Evolutionary conservation across 1,140 invertebrate genomes (phyloP), one percentile per base, ranked within the genome.

Genomic region (Phymastichus coffea): DNA sequence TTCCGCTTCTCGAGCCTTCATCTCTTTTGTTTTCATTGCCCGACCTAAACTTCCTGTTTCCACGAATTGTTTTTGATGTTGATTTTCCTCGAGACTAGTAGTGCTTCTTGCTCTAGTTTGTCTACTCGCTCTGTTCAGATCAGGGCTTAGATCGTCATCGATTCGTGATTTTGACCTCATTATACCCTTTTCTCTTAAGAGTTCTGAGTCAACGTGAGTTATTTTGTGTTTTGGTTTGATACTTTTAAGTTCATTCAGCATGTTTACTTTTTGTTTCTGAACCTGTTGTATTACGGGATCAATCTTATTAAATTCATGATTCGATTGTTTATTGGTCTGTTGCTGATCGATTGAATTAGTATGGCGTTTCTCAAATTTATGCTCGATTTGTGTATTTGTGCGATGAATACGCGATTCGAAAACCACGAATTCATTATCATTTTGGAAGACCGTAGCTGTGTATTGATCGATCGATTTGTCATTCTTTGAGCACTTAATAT

Each of bases 161-260:
- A 79, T 78, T 6, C 78, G 65, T 0, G 77, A 79, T 17, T 80
- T 80, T 0, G 78, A 77, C 41, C 72, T 64, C 78, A 80, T 80
- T 12, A 80, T 80, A 47, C 77, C 77, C 47, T 80, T 74, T n/a
- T 80, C 78, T 6, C 77, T 65, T 10, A 80, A 55, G 0, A 80
- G 66, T 41, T 80, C 77, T 0, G 78, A 80, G 48, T 80, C 78
- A 6, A 80, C 78, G 22, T 80, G 78, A 0, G 75, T 78, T 10
- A 80, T 80, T 47, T 73, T 76, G 30, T 79, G 69, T 20, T 80
- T 80, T 0, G 76, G 76, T n/a, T 73, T 78, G 0, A 78, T 49
- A 48, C 63, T 79, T 33, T 76, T 80, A 0, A 80, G 26, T 28
- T 80, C 78, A 46, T 80, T 78, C 0, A 80, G 54, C 12, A 80